Evolutionary conservation across 2,888 invertebrate genomes (phyloP).

Genomic region (Aproaerema taeniolella): DNA sequence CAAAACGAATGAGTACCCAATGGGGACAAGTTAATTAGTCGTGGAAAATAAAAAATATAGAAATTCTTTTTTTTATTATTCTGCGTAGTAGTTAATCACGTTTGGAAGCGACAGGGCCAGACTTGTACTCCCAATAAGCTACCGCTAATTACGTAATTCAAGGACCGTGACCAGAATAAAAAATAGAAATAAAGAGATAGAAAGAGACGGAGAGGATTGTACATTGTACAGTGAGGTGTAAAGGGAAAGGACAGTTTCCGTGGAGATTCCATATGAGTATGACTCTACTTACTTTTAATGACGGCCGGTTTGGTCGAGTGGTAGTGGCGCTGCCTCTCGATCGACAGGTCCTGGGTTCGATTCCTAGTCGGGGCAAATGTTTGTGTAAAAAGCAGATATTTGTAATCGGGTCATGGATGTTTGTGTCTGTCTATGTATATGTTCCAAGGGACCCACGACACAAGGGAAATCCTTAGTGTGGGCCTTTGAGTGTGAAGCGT

Average conservation of each 20-base stretch:
- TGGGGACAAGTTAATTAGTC: constrained; percentile 21
- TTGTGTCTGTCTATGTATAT: too few relatives aligned
- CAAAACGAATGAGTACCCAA: constrained; percentile 15
- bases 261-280: constrained; percentile 24
- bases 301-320: too few relatives aligned
- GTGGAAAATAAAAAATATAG: constrained; percentile 23
- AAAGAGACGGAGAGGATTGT: too few relatives aligned
- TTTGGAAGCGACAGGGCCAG: constrained; percentile 47
- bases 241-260: constrained; percentile 35
- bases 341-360: too few relatives aligned
- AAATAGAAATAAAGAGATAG: constrained; percentile 55
- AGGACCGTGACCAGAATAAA: constrained; percentile 66
- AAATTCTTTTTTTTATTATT: constrained; percentile 37
- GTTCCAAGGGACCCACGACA: too few relatives aligned
- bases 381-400: too few relatives aligned
- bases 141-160: constrained; percentile 70
- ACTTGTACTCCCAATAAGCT: constrained; percentile 55
- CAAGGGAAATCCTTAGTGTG: too few relatives aligned
- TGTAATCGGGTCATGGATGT: too few relatives aligned
- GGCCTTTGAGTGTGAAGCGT: too few relatives aligned
- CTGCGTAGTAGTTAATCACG: constrained; percentile 41
- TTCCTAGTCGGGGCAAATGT: too few relatives aligned
- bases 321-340: too few relatives aligned
- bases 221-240: constrained; percentile 52
- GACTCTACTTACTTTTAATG: too few relatives aligned